These are phyloP conservation scores for Tortrix viridana DNA, from an alignment of 2,888 invertebrate genomes.

Conservation along the genomic window DNA sequence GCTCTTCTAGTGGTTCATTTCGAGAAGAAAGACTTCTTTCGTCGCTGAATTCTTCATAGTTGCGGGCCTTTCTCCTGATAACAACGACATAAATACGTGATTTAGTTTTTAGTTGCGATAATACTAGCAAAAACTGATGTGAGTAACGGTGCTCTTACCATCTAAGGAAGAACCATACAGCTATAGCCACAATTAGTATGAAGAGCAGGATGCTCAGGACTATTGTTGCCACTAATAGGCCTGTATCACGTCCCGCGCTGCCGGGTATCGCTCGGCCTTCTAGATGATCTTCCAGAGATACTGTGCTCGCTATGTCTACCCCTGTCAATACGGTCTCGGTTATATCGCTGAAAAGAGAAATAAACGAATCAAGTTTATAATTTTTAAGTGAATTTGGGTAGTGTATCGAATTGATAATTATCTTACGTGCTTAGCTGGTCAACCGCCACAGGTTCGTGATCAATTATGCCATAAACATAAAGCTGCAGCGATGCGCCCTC, in stretches of 20 bases:
- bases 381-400: constrained; percentile 27
- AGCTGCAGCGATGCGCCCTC: constrained; percentile 61
- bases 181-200: constrained; percentile 61
- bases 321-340: constrained; percentile 53
- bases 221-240: constrained; percentile 72
- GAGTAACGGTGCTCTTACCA: constrained; percentile 64
- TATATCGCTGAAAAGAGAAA: constrained; percentile 64
- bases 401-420: constrained; percentile 32
- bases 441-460: constrained; percentile 63
- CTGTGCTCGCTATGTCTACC: constrained; percentile 57
- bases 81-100: constrained; percentile 43
- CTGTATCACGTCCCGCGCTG: constrained; percentile 60
- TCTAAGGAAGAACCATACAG: constrained; percentile 67
- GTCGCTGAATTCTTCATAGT: constrained; percentile 66
- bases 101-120: constrained; percentile 39
- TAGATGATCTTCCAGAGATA: constrained; percentile 75
- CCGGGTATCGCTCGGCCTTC: constrained; percentile 57
- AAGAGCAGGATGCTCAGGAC: constrained; percentile 68
- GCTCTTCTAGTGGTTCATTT: constrained; percentile 51
- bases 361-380: constrained; percentile 19
- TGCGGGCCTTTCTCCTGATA: constrained; percentile 60
- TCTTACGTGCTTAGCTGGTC: constrained; percentile 61
- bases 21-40: constrained; percentile 61
- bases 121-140: constrained; percentile 40
- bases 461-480: constrained; percentile 67